Evolutionary conservation across 2,888 invertebrate genomes (phyloP).

Genomic region (Pyralis farinalis): DNA sequence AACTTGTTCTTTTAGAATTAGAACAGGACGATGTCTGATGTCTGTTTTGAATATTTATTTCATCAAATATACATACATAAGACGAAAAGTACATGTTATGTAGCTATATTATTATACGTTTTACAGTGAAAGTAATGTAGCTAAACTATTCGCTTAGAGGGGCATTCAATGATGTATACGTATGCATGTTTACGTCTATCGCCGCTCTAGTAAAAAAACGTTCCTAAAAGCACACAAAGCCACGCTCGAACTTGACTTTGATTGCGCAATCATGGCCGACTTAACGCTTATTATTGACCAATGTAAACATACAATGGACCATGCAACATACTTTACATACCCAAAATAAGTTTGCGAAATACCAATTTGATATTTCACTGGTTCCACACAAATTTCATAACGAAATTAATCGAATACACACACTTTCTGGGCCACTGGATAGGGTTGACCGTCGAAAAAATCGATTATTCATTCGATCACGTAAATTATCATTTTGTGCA

Average conservation of each 20-base stretch:
- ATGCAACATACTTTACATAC: constrained; percentile 38
- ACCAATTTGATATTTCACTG: constrained; percentile 67
- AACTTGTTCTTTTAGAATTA: no score
- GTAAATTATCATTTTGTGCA: constrained; percentile 74
- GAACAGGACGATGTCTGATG: no score
- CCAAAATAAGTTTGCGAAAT: constrained; percentile 46
- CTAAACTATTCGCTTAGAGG: neutral
- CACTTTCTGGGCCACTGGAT: constrained; percentile 48
- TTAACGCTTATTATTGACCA: constrained; percentile 56
- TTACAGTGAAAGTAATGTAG: neutral
- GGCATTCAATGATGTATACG: constrained; percentile 19
- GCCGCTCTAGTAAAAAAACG: constrained; percentile 25
- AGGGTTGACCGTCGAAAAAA: constrained; percentile 49
- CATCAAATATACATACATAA: no score
- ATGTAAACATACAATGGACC: constrained; percentile 47
- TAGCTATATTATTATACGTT: no score
- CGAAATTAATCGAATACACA: constrained; percentile 63
- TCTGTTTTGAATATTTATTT: no score
- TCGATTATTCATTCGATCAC: constrained; percentile 65
- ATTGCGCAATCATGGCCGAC: constrained; percentile 54
- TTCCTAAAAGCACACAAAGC: constrained; percentile 20
- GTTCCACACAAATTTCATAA: constrained; percentile 72
- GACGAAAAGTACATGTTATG: no score
- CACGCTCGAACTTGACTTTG: constrained; percentile 52
- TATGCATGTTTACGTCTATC: constrained; percentile 43